Conservation (phyloP, 2,797 vertebrate species). For the Mormyrus hasselquistii region DNA sequence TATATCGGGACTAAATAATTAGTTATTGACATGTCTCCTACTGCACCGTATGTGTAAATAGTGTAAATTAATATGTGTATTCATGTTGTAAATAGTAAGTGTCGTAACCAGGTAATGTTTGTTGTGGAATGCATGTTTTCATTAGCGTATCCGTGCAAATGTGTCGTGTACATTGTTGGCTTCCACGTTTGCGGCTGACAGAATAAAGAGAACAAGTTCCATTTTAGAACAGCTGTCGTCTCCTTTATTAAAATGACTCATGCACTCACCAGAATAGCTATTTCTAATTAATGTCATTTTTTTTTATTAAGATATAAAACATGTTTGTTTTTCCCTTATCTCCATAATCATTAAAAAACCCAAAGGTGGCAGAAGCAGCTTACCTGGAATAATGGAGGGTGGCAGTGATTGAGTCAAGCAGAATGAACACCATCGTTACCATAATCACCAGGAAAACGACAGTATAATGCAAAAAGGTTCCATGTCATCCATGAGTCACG, state of each 20-base stretch:
- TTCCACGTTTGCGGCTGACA: background rate
- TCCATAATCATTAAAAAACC: background rate
- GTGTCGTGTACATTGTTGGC: background rate
- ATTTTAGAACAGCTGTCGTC: background rate
- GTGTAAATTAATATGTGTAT: background rate
- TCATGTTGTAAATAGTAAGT: background rate
- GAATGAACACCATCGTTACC: constrained; percentile 31
- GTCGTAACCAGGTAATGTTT: background rate
- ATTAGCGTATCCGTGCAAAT: background rate
- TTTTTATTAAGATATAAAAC: background rate
- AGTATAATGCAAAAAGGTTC: constrained; percentile 26
- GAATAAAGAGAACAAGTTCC: background rate
- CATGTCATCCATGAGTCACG: constrained; percentile 4
- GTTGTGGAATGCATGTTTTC: background rate
- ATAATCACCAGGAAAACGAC: constrained; percentile 31
- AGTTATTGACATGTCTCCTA: background rate
- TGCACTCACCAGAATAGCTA: background rate
- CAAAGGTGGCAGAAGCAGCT: background rate
- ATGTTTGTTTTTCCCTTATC: background rate
- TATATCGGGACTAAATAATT: background rate
- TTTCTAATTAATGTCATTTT: background rate
- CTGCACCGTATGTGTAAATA: background rate
- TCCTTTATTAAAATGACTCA: background rate
- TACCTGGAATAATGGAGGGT: constrained; percentile 32
- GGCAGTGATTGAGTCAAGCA: constrained; percentile 14